phyloP scores from a whole-genome alignment of 2,888 invertebrate genomes.

The Meiosimyza decipiens region DNA sequence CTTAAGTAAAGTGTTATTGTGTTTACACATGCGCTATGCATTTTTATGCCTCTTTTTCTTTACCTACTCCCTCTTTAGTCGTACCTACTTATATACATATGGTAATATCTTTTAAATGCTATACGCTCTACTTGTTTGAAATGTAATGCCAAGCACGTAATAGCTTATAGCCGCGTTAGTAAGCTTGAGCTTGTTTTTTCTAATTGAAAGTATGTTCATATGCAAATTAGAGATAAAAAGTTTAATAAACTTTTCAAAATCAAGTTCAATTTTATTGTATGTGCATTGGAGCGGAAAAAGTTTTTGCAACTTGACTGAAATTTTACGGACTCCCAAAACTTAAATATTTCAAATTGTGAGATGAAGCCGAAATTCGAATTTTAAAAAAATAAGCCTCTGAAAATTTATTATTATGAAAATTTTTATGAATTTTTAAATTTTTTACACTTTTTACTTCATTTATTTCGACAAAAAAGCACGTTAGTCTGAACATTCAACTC shows the following conservation, averaged over 20 bases:
- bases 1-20: slow-evolving; percentile 15
- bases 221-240: background rate
- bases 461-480: too few relatives aligned
- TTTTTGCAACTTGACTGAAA: too few relatives aligned
- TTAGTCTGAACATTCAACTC: too few relatives aligned
- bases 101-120: background rate
- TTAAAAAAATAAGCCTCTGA: too few relatives aligned
- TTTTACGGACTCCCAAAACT: too few relatives aligned
- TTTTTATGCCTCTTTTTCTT: background rate
- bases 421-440: too few relatives aligned
- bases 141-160: slow-evolving; percentile 29
- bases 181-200: slow-evolving; percentile 12
- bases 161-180: slow-evolving; percentile 10
- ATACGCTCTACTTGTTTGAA: slow-evolving; percentile 23
- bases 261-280: slow-evolving; percentile 8
- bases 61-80: background rate
- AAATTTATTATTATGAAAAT: too few relatives aligned
- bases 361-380: too few relatives aligned
- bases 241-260: slow-evolving; percentile 5
- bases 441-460: too few relatives aligned
- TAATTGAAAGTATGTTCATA: background rate
- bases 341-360: too few relatives aligned
- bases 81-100: background rate
- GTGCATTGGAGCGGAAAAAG: too few relatives aligned
- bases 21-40: slow-evolving; percentile 14